These are phyloP conservation scores for Sebastes fasciatus DNA, from an alignment of 2,113 vertebrate species.

Conservation along the genomic window DNA sequence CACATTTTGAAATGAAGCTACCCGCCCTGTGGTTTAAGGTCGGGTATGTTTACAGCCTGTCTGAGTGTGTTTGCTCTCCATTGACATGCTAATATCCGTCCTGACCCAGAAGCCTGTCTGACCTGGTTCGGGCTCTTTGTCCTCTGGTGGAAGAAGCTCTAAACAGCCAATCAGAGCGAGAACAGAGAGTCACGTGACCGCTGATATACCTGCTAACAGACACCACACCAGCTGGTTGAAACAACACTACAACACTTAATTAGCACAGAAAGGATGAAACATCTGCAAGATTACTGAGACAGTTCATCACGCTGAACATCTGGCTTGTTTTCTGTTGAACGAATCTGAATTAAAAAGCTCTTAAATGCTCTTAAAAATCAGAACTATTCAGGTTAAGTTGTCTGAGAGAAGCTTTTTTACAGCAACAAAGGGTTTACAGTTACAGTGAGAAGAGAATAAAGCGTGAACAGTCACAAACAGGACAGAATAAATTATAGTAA, in stretches of 20 bases:
- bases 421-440: neutral
- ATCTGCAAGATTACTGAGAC: neutral
- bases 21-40: neutral
- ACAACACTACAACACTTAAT: constrained; percentile 23
- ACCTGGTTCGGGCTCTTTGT: constrained; percentile 61
- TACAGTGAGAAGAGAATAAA: neutral
- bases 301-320: constrained; percentile 18
- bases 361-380: neutral
- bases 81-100: constrained; percentile 67
- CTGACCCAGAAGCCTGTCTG: constrained; percentile 67
- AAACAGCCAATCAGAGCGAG: constrained; percentile 21
- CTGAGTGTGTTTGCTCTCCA: constrained; percentile 24
- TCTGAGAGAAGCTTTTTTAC: neutral
- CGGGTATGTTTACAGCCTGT: neutral
- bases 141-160: constrained; percentile 18
- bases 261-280: neutral
- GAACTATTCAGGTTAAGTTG: neutral
- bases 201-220: neutral
- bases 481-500: neutral
- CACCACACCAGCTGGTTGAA: constrained; percentile 35
- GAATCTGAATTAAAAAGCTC: neutral
- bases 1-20: no score
- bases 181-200: constrained; percentile 9
- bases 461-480: neutral
- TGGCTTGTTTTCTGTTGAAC: neutral